These are phyloP conservation scores for Pteronura brasiliensis DNA, from an alignment of 2,113 vertebrate genomes.

Conservation along the genomic window DNA sequence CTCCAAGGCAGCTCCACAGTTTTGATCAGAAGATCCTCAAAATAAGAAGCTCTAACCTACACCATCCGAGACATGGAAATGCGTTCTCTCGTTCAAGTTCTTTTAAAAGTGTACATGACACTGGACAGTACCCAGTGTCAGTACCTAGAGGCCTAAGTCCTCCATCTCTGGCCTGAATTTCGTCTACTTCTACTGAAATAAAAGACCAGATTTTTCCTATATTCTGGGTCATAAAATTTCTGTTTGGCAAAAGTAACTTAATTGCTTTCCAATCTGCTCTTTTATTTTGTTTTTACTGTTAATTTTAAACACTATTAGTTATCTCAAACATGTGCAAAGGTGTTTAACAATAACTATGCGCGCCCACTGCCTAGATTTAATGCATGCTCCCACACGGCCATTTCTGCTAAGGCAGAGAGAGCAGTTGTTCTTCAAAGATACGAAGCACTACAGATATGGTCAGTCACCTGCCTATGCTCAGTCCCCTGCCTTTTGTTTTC, in stretches of 20 bases:
- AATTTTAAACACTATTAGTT: conserved; percentile 6
- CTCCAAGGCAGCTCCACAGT: neutral
- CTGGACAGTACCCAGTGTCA: neutral
- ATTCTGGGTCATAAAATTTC: neutral
- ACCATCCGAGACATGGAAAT: conserved; percentile 7
- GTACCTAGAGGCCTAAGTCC: neutral
- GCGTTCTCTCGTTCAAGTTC: neutral
- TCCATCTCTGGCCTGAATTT: neutral
- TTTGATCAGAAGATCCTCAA: conserved; percentile 21
- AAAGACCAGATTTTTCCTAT: conserved; percentile 14
- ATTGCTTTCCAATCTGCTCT: neutral
- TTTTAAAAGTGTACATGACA: neutral
- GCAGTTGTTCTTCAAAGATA: neutral
- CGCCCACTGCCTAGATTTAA: neutral
- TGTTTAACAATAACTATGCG: neutral
- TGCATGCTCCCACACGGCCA: neutral
- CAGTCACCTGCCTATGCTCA: neutral
- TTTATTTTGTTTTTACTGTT: conserved; percentile 14
- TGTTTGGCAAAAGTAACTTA: neutral
- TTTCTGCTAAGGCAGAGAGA: neutral
- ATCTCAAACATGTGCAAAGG: neutral
- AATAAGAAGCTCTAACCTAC: neutral
- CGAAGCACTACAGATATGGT: neutral
- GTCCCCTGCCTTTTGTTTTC: neutral
- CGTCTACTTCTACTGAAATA: neutral